These are phyloP conservation scores for Poecile montanus DNA, from an alignment of 2,797 vertebrate genomes.

Conservation along the genomic window DNA sequence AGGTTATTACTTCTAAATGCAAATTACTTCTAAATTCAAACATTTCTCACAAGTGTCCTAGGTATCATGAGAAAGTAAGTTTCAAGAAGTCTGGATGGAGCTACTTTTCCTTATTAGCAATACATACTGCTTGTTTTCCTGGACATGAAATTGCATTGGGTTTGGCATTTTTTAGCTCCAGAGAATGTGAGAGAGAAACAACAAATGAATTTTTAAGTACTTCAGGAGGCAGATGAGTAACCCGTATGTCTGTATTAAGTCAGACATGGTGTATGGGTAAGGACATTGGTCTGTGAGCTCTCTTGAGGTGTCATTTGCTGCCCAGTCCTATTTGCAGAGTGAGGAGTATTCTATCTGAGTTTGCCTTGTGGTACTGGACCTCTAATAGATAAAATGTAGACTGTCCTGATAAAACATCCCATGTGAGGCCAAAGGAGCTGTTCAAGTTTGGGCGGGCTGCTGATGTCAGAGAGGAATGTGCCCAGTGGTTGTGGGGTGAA, in stretches of 20 bases:
- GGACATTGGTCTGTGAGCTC: neutral
- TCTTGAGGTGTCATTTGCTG: neutral
- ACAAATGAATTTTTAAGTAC: neutral
- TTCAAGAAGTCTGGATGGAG: neutral
- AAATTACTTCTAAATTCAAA: neutral
- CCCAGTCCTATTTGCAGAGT: neutral
- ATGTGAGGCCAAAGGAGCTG: neutral
- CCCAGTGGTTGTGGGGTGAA: neutral
- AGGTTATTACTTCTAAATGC: neutral
- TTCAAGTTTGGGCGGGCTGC: slow-evolving; percentile 9
- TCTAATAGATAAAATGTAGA: slow-evolving; percentile 9
- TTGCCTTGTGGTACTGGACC: neutral
- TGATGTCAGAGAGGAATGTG: slow-evolving; percentile 40
- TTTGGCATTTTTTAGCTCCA: neutral
- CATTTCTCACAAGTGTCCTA: neutral
- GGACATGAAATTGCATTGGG: neutral
- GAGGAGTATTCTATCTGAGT: neutral
- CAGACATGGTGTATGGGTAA: neutral
- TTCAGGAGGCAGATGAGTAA: neutral
- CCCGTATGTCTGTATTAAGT: neutral
- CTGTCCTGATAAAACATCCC: neutral
- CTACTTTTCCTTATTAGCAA: neutral
- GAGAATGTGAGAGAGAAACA: neutral
- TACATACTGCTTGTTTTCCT: neutral
- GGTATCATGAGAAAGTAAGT: neutral